Evolutionary conservation across 1,140 invertebrate species (phyloP).

Genomic region (Ganaspis sp.): DNA sequence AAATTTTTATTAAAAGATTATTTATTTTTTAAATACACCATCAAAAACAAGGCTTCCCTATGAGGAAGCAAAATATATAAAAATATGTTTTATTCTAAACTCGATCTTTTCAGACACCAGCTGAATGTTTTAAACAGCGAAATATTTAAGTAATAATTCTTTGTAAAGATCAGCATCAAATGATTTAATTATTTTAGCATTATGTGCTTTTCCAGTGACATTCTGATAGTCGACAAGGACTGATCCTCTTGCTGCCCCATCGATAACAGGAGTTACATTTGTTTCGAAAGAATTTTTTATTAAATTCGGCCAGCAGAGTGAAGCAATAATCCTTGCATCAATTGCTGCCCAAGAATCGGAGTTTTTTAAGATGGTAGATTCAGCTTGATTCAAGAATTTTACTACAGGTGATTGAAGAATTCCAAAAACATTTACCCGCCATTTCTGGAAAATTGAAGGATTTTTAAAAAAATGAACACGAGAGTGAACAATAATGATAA

Average conservation of each 20-base stretch:
- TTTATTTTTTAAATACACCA: too few species aligned
- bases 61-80: too few species aligned
- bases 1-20: not conserved
- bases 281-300: slow-evolving; percentile 41
- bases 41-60: too few species aligned
- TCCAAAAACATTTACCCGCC: slow-evolving; percentile 69
- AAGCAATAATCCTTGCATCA: slow-evolving; percentile 63
- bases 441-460: slow-evolving; percentile 64
- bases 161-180: slow-evolving; percentile 31
- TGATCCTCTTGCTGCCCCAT: slow-evolving; percentile 42
- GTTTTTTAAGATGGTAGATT: slow-evolving; percentile 53
- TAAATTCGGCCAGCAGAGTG: slow-evolving; percentile 60
- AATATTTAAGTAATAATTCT: slow-evolving; percentile 31
- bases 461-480: not conserved
- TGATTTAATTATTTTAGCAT: slow-evolving; percentile 48
- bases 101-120: not conserved
- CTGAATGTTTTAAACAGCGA: slow-evolving; percentile 17
- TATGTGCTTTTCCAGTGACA: not conserved
- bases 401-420: slow-evolving; percentile 61
- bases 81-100: too few species aligned
- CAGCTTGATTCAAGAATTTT: slow-evolving; percentile 72
- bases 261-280: slow-evolving; percentile 42
- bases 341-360: slow-evolving; percentile 55
- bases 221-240: slow-evolving; percentile 45
- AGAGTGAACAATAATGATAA: too few species aligned